Base-by-base conservation (phyloP, 2,797 vertebrate species). In the Catostomus latipinnis region DNA sequence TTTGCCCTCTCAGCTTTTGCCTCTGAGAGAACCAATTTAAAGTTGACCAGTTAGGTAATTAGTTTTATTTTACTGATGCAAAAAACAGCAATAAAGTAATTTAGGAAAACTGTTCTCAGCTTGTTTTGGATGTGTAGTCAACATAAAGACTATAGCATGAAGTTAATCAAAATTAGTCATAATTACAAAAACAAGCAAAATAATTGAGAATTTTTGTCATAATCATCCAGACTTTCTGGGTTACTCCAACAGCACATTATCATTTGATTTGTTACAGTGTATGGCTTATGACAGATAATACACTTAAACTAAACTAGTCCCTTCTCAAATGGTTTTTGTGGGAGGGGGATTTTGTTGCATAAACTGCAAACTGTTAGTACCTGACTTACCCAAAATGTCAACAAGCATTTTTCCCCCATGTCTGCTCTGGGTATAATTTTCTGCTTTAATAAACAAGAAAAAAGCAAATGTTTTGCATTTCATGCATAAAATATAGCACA, bases 231-330 rank as follows among this genome's bases (percentile, higher is more conserved):
- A 67, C 43, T 8, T 61, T 81, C 61, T 68, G 14, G 16, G 14
- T 78, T 69, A 56, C 49, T 62, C 10, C 56, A n/a, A 62, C 62
- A 9, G 52, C n/a, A 14, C 62, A 63, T 62, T 74, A 57, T 69
- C 68, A 74, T 68, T 45, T 50, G 10, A 12, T 58, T 11, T 48
- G 13, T 16, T 11, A n/a, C 34, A 34, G 34, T 34, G 4, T 69
- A 57, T 77, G 53, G 53, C 53, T n/a, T 65, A 56, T n/a, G 16
- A 56, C 22, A 53, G 14, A n/a, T 34, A 54, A 48, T 52, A 56
- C 11, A 63, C n/a, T 34, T 69, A 48, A 61, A 34, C 34, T 34
- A 34, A 61, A 66, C 9, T 13, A 68, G 18, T 7, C 43, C 52
- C 10, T 56, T 57, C 56, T 50, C 16, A 72, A 12, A 53, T 1